Conservation (phyloP, 2,888 invertebrate species). For the Thecophora atra region DNA sequence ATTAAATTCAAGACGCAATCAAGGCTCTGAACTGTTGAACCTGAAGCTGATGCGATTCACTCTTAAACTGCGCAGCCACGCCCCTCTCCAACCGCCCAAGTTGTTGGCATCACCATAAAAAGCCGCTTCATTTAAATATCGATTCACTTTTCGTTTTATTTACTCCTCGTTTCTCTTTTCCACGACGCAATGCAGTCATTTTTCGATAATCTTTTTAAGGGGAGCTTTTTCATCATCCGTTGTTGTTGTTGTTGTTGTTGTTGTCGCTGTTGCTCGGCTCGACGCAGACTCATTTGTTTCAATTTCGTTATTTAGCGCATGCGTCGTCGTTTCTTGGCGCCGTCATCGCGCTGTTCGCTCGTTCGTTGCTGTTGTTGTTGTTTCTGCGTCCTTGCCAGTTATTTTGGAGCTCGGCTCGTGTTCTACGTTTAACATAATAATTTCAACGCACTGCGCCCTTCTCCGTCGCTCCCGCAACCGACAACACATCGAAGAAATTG, state of each 20-base stretch:
- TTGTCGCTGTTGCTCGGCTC: neutral
- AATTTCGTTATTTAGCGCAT: conserved; percentile 22
- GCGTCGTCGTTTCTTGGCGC: conserved; percentile 24
- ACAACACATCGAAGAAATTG: conserved; percentile 24
- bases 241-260: neutral
- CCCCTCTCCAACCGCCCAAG: too few species aligned
- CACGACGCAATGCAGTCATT: too few species aligned
- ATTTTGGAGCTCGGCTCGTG: conserved; percentile 8
- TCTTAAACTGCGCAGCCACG: too few species aligned
- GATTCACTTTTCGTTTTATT: too few species aligned
- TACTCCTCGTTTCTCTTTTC: too few species aligned
- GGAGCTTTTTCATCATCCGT: neutral
- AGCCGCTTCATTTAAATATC: too few species aligned
- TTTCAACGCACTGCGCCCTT: conserved; percentile 6
- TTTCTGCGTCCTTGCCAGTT: conserved; percentile 29
- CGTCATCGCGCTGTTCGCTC: neutral
- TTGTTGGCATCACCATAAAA: too few species aligned
- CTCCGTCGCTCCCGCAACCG: neutral
- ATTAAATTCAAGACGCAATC: neutral
- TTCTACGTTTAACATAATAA: conserved; percentile 31
- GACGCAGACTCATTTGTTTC: conserved; percentile 23
- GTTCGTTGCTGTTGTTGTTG: neutral
- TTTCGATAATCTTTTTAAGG: too few species aligned
- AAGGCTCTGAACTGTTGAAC: neutral
- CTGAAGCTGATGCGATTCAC: neutral